These are phyloP conservation scores for Pseudomyrmex dendroicus DNA, from an alignment of 1,140 invertebrate genomes.

Conservation along the genomic window DNA sequence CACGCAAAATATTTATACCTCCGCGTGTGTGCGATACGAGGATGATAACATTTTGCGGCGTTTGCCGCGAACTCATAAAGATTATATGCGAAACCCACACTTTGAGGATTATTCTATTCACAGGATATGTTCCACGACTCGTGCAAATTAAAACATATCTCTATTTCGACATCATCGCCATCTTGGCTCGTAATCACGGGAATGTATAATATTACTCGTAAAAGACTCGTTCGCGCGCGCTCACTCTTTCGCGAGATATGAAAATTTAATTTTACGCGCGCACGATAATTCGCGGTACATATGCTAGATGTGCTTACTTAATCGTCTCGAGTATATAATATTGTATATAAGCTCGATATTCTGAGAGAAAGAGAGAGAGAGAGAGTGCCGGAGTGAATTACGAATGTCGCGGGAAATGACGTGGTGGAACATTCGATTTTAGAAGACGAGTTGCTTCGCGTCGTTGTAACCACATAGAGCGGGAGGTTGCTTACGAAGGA, in stretches of 20 bases:
- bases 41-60: slow-evolving; percentile 18
- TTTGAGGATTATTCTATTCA: slow-evolving; percentile 62
- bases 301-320: not conserved
- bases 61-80: slow-evolving; percentile 42
- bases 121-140: slow-evolving; percentile 40
- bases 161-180: slow-evolving; percentile 43
- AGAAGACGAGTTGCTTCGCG: not conserved
- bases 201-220: slow-evolving; percentile 39
- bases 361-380: not conserved
- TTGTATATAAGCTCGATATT: slow-evolving; percentile 3
- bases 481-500: not conserved
- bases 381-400: slow-evolving; percentile 16
- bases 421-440: slow-evolving; percentile 18
- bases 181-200: slow-evolving; percentile 26
- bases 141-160: slow-evolving; percentile 50
- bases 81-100: slow-evolving; percentile 40
- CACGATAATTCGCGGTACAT: slow-evolving; percentile 30
- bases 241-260: slow-evolving; percentile 33
- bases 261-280: slow-evolving; percentile 36
- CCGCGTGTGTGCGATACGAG: not conserved
- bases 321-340: slow-evolving; percentile 32
- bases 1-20: slow-evolving; percentile 52
- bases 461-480: not conserved
- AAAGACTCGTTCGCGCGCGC: not conserved
- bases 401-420: slow-evolving; percentile 5